These are phyloP conservation scores for Myotis davidii DNA, from an alignment of 2,113 vertebrate species.

Conservation along the genomic window DNA sequence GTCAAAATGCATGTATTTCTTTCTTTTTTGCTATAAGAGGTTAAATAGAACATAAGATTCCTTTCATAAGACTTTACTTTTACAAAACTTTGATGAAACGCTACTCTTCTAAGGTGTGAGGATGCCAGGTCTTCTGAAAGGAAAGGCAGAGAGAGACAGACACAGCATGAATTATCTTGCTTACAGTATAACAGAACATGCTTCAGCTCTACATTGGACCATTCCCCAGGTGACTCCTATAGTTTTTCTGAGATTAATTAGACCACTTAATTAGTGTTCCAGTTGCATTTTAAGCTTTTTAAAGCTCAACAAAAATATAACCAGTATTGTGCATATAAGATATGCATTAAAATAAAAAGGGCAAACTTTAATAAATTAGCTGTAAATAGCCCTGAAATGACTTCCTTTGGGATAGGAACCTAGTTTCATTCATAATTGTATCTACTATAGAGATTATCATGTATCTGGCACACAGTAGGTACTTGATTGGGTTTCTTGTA, in stretches of 20 bases:
- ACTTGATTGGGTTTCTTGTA: constrained; percentile 44
- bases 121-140: not conserved
- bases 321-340: not conserved
- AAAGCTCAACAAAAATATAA: constrained; percentile 30
- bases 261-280: constrained; percentile 31
- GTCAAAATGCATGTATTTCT: constrained; percentile 6
- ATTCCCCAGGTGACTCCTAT: constrained; percentile 19
- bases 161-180: not conserved
- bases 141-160: constrained; percentile 13
- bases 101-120: not conserved
- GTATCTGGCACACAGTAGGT: not conserved
- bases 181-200: not conserved
- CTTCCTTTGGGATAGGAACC: not conserved
- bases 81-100: constrained; percentile 41
- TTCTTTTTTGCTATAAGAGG: not conserved
- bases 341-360: constrained; percentile 49
- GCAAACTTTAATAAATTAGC: constrained; percentile 54
- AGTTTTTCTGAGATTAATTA: constrained; percentile 38
- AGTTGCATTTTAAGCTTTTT: constrained; percentile 35
- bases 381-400: constrained; percentile 42
- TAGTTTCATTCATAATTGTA: constrained; percentile 38
- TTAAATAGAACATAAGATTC: constrained; percentile 23
- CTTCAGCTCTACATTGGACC: not conserved
- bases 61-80: constrained; percentile 28
- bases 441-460: not conserved